Percentiles rank a stretch among this genome's conserved stretches.
phyloP scores from a whole-genome alignment of 2,888 invertebrate species.

The Pyrgus malvae region DNA sequence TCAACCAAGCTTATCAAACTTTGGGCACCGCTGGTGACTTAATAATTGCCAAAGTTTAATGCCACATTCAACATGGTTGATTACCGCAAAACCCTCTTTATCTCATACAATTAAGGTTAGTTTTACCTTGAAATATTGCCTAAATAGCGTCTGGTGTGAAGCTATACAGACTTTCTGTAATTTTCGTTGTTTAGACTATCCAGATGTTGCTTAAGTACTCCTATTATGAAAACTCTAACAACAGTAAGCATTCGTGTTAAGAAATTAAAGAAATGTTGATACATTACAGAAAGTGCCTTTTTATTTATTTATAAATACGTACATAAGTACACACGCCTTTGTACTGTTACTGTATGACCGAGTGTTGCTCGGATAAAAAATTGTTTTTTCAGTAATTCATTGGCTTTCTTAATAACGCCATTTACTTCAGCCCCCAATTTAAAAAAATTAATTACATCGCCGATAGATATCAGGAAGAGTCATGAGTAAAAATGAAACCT shows the following conservation, averaged over 20 bases:
- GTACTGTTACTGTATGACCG: too few relatives aligned
- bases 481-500: too few relatives aligned
- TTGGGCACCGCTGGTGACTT: slow-evolving; percentile 40
- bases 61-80: slow-evolving; percentile 24
- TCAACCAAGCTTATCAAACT: slow-evolving; percentile 36
- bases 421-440: too few relatives aligned
- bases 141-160: background rate
- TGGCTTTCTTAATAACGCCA: too few relatives aligned
- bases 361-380: too few relatives aligned
- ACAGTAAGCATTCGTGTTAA: background rate
- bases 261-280: background rate
- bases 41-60: slow-evolving; percentile 43
- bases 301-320: too few relatives aligned
- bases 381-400: too few relatives aligned
- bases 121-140: background rate
- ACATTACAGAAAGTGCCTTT: background rate
- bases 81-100: background rate
- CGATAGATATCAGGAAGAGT: too few relatives aligned
- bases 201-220: background rate
- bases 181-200: background rate
- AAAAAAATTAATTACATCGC: too few relatives aligned
- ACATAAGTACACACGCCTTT: too few relatives aligned
- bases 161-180: background rate
- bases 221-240: background rate
- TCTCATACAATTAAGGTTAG: background rate